Conservation (phyloP, 2,888 invertebrate genomes). For the Ditula angustiorana region DNA sequence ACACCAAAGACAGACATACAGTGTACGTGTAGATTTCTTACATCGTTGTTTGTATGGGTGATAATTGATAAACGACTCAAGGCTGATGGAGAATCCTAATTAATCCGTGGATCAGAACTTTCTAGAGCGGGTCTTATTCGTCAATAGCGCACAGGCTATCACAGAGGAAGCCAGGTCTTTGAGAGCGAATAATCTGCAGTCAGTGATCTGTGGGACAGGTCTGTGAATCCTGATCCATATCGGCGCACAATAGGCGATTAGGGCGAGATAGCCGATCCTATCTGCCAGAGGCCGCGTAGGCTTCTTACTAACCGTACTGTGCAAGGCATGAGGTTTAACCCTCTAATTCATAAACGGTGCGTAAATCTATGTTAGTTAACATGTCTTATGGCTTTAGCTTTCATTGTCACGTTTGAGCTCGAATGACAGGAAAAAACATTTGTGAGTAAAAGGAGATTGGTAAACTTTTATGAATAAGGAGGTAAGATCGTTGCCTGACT, state of each 20-base stretch:
- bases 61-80: no score
- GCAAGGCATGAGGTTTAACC: slow-evolving; percentile 35
- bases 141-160: slow-evolving; percentile 22
- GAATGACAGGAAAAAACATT: no score
- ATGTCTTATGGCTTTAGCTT: no score
- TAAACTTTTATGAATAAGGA: no score
- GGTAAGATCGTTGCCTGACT: no score
- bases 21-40: no score
- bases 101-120: neutral
- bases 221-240: slow-evolving; percentile 60
- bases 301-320: slow-evolving; percentile 52
- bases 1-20: no score
- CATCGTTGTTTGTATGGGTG: no score
- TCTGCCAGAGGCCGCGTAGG: slow-evolving; percentile 61
- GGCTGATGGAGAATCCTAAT: neutral
- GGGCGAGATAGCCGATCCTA: slow-evolving; percentile 67
- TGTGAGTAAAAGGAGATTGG: no score
- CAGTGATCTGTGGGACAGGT: slow-evolving; percentile 38
- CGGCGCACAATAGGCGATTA: slow-evolving; percentile 74
- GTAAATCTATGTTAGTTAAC: no score
- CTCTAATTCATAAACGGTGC: no score
- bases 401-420: no score
- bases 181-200: slow-evolving; percentile 26
- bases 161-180: slow-evolving; percentile 21
- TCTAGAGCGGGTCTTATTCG: slow-evolving; percentile 15